Evolutionary conservation across 1,140 invertebrate genomes (phyloP).

Genomic region (Mycetomoellerius zeteki): DNA sequence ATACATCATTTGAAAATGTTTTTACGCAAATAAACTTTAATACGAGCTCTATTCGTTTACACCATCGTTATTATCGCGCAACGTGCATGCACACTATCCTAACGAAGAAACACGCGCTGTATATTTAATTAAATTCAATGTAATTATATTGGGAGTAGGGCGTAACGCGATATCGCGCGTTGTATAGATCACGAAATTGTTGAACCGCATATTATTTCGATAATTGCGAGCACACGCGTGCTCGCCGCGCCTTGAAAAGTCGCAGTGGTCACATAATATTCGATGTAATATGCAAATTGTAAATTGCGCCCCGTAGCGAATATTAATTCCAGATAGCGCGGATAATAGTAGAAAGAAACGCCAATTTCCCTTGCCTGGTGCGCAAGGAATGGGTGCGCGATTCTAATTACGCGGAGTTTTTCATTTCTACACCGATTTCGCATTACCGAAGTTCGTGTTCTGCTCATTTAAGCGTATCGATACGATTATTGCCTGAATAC

Average conservation of each 20-base stretch:
- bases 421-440: constrained; percentile 73
- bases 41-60: constrained; percentile 46
- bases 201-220: constrained; percentile 76
- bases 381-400: constrained; percentile 37
- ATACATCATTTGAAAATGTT: neutral
- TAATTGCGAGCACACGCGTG: constrained; percentile 72
- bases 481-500: constrained; percentile 74
- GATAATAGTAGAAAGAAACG: constrained; percentile 47
- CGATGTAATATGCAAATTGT: constrained; percentile 76
- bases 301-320: constrained; percentile 70
- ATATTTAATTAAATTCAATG: constrained; percentile 77
- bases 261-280: constrained; percentile 70
- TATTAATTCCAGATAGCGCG: constrained; percentile 70
- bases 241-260: constrained; percentile 74
- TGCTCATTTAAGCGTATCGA: constrained; percentile 62
- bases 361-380: constrained; percentile 16
- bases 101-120: constrained; percentile 56
- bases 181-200: constrained; percentile 74
- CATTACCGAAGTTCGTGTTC: constrained; percentile 69
- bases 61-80: constrained; percentile 42
- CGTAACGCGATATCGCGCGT: constrained; percentile 43
- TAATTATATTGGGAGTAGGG: constrained; percentile 69
- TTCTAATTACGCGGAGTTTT: constrained; percentile 79
- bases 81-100: constrained; percentile 31
- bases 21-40: constrained; percentile 40